Evolutionary conservation across 2,113 vertebrate genomes (phyloP), one percentile per base, ranked within the genome.

Genomic region (Hymenochirus boettgeri): DNA sequence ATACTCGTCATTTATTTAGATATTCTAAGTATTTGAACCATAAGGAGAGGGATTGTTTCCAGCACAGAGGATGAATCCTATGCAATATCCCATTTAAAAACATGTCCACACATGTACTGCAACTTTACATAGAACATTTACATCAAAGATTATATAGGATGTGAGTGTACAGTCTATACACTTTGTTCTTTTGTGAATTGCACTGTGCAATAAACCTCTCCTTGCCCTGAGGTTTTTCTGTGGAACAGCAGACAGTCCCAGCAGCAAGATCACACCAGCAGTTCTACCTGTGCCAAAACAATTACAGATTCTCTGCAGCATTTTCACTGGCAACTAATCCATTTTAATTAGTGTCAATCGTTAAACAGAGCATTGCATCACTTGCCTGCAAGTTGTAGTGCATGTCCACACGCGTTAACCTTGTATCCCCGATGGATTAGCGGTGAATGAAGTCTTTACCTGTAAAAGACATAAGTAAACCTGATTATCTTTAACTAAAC

Each of bases 171-270:
- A 60, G 55, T 66, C 1, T 19, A 18, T 37, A 33, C 56, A 24
- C 25, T 22, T 11, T 24, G 15, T 64, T 23, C 24, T 27, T 59
- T 52, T 23, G 53, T 21, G 29, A 17, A 15, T 21, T 31, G 22
- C 47, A 57, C 47, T 47, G 29, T 47, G 53, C 46, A 22, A 53
- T 5, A 10, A 69, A 17, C 65, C 56, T 60, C 65, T 60, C 65
- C 65, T 53, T 69, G 19, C 56, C 65, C 65, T 25, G 47, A 52
- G 64, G 65, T 27, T 6, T 39, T 45, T 62, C 26, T 37, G 12
- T 59, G 18, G 21, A 7, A 26, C 21, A 39, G 61, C 24, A 25
- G 21, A 63, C n/a, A 63, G 35, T 37, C 21, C 37, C 37, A 31
- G 18, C 13, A n/a, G 19, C 42, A 25, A 9, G 22, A 54, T 54